phyloP scores from a whole-genome alignment of 2,113 vertebrate genomes.

The Dicaeum eximium region DNA sequence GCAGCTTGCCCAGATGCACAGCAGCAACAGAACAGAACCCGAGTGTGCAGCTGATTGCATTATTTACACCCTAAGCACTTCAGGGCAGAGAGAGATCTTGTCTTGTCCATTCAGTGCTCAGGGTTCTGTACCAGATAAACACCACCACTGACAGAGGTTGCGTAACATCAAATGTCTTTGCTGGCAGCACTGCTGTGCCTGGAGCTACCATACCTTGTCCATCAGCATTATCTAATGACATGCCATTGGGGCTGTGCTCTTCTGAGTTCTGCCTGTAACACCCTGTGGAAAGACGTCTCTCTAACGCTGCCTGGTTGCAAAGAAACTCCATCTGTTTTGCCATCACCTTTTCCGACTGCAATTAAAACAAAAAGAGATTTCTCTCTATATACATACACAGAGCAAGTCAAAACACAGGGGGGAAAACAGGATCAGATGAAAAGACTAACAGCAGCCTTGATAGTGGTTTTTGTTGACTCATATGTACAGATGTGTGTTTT shows the following conservation, averaged over 20 bases:
- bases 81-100: constrained; percentile 47
- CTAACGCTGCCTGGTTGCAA: constrained; percentile 85
- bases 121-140: background rate
- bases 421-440: constrained; percentile 29
- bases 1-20: background rate
- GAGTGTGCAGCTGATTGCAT: background rate
- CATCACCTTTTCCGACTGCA: constrained; percentile 89
- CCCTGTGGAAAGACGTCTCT: constrained; percentile 83
- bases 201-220: constrained; percentile 74
- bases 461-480: constrained; percentile 57
- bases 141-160: background rate
- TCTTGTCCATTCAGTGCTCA: constrained; percentile 1
- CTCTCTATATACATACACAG: background rate
- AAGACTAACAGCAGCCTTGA: constrained; percentile 52
- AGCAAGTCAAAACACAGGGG: constrained; percentile 32
- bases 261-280: constrained; percentile 82
- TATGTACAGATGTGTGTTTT: constrained; percentile 62
- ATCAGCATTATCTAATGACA: constrained; percentile 73
- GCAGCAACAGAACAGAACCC: background rate
- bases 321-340: constrained; percentile 94
- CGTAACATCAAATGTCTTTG: background rate
- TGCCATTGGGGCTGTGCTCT: constrained; percentile 81
- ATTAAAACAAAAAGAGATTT: constrained; percentile 36
- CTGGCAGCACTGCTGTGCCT: background rate
- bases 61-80: background rate